Base-by-base conservation (phyloP, 2,797 vertebrate genomes). In the Enteromius argenteus region DNA sequence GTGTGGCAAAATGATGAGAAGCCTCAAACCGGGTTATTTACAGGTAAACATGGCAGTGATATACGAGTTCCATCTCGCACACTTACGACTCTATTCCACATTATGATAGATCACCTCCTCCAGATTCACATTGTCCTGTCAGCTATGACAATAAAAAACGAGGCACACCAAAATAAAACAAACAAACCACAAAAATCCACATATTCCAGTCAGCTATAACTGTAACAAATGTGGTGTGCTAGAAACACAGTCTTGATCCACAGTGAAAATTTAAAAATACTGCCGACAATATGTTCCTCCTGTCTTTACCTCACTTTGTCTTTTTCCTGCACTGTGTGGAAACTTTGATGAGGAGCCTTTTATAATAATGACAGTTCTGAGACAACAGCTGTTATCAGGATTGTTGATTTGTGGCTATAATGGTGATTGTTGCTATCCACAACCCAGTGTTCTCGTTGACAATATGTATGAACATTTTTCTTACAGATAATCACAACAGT, bases 11-110 rank as follows among this genome's bases (percentile, higher is more conserved):
- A 78, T 71, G 85, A 87, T 86, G 88, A 87, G 86, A 81, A 88
- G 88, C 86, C 75, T 85, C 82, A 87, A 89, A 89, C 84, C 42
- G 74, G 86, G 90, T 89, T 85, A 84, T 89, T 83, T 71, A 73
- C 72, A 87, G 87, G 85, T 88, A 88, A 90, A 87, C 84, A 85
- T 86, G 85, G 88, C 88, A 85, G 82, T 91, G 89, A 90, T 91
- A 77, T 86, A 91, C 72, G 88, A 88, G 83, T 81, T 86, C 88
- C 89, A 87, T 89, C 88, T 86, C 82, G 62, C 72, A 87, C 87
- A 90, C 80, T 89, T 85, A 82, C 71, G 79, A 81, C 85, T 88
- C 79, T 85, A 78, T 89, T 82, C 75, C 56, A 81, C 81, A 88
- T 82, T 78, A 88, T 89, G 88, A 85, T 88, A 74, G 90, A 88